Evolutionary conservation across 2,888 invertebrate genomes (phyloP).

Genomic region (Eupithecia vulgata): DNA sequence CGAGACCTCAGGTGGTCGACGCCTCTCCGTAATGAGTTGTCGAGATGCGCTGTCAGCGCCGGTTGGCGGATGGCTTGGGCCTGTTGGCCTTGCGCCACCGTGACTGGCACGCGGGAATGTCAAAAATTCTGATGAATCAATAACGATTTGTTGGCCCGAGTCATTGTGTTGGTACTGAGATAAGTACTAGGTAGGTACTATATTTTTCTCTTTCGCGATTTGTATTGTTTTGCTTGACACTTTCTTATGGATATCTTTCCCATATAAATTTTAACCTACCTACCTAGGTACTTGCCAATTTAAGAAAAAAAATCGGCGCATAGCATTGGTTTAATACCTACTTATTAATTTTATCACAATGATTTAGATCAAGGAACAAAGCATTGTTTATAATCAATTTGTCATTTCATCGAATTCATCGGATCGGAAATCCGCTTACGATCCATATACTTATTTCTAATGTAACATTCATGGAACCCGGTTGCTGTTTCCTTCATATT

Average conservation of each 20-base stretch:
- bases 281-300: not conserved
- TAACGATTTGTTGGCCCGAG: slow-evolving; percentile 10
- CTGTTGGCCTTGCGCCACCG: slow-evolving; percentile 29
- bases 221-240: not conserved
- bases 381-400: not conserved
- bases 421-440: not conserved
- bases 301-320: too few species aligned
- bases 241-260: not conserved
- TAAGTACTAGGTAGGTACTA: not conserved
- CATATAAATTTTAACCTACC: not conserved
- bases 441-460: not conserved
- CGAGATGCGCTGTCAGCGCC: slow-evolving; percentile 38
- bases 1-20: slow-evolving; percentile 36
- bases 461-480: not conserved
- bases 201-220: not conserved
- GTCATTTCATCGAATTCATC: not conserved
- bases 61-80: slow-evolving; percentile 27
- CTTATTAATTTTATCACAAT: too few species aligned
- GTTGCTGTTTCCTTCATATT: not conserved
- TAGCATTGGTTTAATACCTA: too few species aligned
- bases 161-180: too few species aligned
- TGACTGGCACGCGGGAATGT: slow-evolving; percentile 32
- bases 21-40: slow-evolving; percentile 36
- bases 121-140: slow-evolving; percentile 36
- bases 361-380: not conserved